Base-by-base conservation (phyloP, 2,113 vertebrate species). In the Orthonyx spaldingii region DNA sequence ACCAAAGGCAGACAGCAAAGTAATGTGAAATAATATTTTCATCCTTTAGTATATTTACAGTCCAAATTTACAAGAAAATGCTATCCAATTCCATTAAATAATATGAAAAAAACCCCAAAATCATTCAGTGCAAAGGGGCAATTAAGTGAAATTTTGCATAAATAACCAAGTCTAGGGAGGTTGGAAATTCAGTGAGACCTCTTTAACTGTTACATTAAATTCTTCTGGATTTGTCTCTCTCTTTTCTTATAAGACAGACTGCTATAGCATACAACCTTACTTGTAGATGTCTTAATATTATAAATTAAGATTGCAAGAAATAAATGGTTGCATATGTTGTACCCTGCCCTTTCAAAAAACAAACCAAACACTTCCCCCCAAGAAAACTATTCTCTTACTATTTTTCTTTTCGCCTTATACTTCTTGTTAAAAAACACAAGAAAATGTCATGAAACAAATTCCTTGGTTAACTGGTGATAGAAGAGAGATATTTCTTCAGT, bases 311-410 rank as follows among this genome's bases (percentile, higher is more conserved):
- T 35, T 35, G 28, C 28, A 82, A 52, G 5, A 78, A 61, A 41
- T 52, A 72, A 68, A 83, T 16, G 6, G 3, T 30, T 66, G 3
- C 4, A 50, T 26, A 46, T 28, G 3, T 35, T 85, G 9, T 8
- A 60, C 3, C 12, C 6, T 1, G 0, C 2, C 1, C 4, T 23
- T 44, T 8, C 20, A 23, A 61, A 61, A 80, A 30, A 2, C 9
- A 24, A 39, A 32, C 3, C 7, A 7, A 69, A 55, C 13, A 6
- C 6, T 16, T 7, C 4, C 2, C 2, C 0, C 7, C 3, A 2
- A 2, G 28, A 28, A 35, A 35, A 33, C 5, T 7, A 15, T 2
- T 1, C 3, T 42, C 30, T 63, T 13, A 30, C 16, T 76, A 33
- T 55, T 76, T 83, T 76, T 76, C 10, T 76, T 94, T 84, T 80